Conservation (phyloP, 2,888 invertebrate genomes). For the Cerceris rybyensis region DNA sequence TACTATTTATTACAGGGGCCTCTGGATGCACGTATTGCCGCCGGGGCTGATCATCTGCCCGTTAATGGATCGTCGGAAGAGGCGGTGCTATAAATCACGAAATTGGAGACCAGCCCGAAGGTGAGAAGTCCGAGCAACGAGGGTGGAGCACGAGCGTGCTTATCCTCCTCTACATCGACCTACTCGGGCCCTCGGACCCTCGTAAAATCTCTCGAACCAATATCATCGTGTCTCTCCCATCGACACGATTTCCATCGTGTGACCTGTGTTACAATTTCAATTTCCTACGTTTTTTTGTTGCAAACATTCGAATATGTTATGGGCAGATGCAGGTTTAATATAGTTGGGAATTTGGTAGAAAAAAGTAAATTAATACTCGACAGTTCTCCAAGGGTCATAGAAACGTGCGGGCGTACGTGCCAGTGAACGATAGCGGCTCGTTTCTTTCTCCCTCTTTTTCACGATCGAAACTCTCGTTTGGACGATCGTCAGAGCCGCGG, state of each 20-base stretch:
- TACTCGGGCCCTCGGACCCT: conserved; percentile 1
- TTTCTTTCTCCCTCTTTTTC: conserved; percentile 8
- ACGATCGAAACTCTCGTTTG: conserved; percentile 23
- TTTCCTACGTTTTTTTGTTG: too few relatives aligned
- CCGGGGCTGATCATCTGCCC: conserved; percentile 46
- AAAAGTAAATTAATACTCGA: too few relatives aligned
- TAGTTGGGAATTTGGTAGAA: too few relatives aligned
- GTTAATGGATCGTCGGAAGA: conserved; percentile 55
- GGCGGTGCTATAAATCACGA: conserved; percentile 62
- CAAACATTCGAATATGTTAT: too few relatives aligned
- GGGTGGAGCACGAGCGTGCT: conserved; percentile 13
- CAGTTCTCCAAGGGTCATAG: too few relatives aligned
- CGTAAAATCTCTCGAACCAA: conserved; percentile 53
- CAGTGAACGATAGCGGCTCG: not conserved
- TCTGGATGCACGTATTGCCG: conserved; percentile 34
- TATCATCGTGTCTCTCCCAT: conserved; percentile 15
- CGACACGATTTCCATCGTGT: not conserved
- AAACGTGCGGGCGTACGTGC: not conserved
- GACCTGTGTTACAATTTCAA: too few relatives aligned
- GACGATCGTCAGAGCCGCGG: conserved; percentile 15
- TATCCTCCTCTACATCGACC: conserved; percentile 18
- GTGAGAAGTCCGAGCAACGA: conserved; percentile 7
- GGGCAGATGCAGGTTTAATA: too few relatives aligned
- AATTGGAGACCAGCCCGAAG: conserved; percentile 52
- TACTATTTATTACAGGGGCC: conserved; percentile 59